Evolutionary conservation across 2,888 invertebrate species (phyloP), one percentile per base, ranked within the genome.

Genomic region (Dione vanillae): DNA sequence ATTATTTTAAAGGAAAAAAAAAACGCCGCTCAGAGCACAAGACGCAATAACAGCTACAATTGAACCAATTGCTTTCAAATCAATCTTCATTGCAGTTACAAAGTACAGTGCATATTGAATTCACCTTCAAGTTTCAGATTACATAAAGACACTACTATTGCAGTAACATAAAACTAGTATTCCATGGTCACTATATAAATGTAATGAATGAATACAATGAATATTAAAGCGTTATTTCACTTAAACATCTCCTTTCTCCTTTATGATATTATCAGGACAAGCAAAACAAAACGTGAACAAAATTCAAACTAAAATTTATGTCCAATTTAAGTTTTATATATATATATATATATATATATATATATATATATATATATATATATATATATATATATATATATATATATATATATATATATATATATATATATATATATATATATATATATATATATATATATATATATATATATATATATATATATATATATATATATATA

Each of bases 51-150:
- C 27, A n/a, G 61, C 45, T 61, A 16, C 43, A 61, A 27, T 45
- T 61, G 64, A 47, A 19, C 35, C 19, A 35, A 49, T 64, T 19
- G 37, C 47, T 64, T 64, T 40, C 37, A 49, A 64, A 64, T 64
- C 64, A 64, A 64, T 64, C 64, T 37, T 64, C 49, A 64, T 64
- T 40, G 64, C 64, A 49, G 40, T 64, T 27, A 37, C 49, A 9
- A 19, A 47, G 47, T 49, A 37, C 62, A 19, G 47, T 16, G 49
- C 37, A 64, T 49, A 64, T 64, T 64, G 37, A 64, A 45, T 45
- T 47, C 20, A 65, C 69, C 69, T 69, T 58, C 47, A 65, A 58
- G 69, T 58, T 41, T 65, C 49, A 65, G 20, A 58, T 65, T 56
- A 58, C 65, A 65, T n/a, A 69, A 40, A 47, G 69, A 56, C 49